These are phyloP conservation scores for Drosophila seclusa DNA, from an alignment of 2,888 invertebrate genomes.

Conservation along the genomic window DNA sequence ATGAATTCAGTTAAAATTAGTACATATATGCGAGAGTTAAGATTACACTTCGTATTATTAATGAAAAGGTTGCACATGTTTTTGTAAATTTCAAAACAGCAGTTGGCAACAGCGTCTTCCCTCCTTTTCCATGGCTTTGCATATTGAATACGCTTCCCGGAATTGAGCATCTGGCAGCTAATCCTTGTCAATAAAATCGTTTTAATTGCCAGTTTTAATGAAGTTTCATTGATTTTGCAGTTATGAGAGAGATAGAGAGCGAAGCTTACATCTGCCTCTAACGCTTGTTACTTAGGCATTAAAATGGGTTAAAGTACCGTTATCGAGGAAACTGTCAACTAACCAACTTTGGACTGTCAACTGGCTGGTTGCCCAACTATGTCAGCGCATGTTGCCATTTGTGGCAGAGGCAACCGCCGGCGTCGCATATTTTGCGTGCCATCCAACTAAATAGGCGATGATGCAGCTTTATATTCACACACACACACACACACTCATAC, in stretches of 20 bases:
- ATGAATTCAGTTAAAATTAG: not conserved
- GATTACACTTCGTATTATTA: not conserved
- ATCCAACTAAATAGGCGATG: slow-evolving; percentile 47
- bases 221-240: not conserved
- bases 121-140: not conserved
- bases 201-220: slow-evolving; percentile 4
- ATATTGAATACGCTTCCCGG: not conserved
- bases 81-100: not conserved
- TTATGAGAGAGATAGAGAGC: not conserved
- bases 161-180: not conserved
- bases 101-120: not conserved
- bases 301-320: slow-evolving; percentile 64
- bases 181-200: slow-evolving; percentile 4
- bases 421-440: slow-evolving; percentile 54
- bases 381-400: slow-evolving; percentile 51
- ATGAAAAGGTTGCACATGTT: not conserved
- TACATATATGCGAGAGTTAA: not conserved
- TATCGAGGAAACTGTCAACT: slow-evolving; percentile 26
- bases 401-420: slow-evolving; percentile 19
- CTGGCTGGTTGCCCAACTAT: slow-evolving; percentile 51
- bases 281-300: not conserved
- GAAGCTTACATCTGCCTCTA: not conserved
- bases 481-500: not conserved
- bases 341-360: slow-evolving; percentile 56
- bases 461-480: slow-evolving; percentile 27